A percentile compares a stretch with the other conserved stretches of the same genome.
These are phyloP conservation scores for Lydus trimaculatus DNA, from an alignment of 2,888 invertebrate genomes.

Conservation along the genomic window DNA sequence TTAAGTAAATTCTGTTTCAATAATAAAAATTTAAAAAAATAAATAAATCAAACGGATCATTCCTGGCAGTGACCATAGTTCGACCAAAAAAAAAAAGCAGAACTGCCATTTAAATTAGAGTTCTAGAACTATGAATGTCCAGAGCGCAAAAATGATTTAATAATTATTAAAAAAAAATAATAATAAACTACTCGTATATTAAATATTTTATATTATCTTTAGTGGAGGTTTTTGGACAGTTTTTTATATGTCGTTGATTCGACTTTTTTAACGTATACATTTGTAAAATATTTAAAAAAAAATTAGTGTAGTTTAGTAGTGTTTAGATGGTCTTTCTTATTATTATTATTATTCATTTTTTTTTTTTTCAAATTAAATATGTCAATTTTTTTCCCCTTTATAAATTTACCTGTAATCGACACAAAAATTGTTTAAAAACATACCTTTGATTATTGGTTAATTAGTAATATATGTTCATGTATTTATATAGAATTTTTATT, in stretches of 20 bases:
- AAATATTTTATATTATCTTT: constrained; percentile 57
- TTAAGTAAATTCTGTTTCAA: constrained; percentile 8
- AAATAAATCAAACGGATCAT: constrained; percentile 50
- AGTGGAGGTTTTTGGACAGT: constrained; percentile 56
- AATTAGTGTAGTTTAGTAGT: constrained; percentile 55
- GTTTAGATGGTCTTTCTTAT: constrained; percentile 46
- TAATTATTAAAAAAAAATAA: constrained; percentile 45
- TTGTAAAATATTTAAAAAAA: constrained; percentile 57
- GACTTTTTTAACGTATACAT: constrained; percentile 60
- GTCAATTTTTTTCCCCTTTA: constrained; percentile 18
- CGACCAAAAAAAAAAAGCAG: constrained; percentile 53
- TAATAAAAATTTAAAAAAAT: constrained; percentile 44
- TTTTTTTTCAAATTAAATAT: constrained; percentile 32
- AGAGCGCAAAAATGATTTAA: constrained; percentile 42
- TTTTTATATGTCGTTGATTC: constrained; percentile 58
- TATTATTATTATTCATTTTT: constrained; percentile 37
- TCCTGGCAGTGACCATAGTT: constrained; percentile 56
- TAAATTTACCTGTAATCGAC: constrained; percentile 24
- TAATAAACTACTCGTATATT: constrained; percentile 47
- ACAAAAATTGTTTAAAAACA: constrained; percentile 25
- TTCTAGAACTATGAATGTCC: constrained; percentile 44
- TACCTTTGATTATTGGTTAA: constrained; percentile 24
- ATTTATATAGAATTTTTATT: constrained; percentile 28
- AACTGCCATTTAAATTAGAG: constrained; percentile 56
- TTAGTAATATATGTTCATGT: constrained; percentile 26